Percentiles rank a stretch among this genome's conserved stretches.
Conservation (phyloP, 2,888 invertebrate genomes). For the Ophion ellenae region DNA sequence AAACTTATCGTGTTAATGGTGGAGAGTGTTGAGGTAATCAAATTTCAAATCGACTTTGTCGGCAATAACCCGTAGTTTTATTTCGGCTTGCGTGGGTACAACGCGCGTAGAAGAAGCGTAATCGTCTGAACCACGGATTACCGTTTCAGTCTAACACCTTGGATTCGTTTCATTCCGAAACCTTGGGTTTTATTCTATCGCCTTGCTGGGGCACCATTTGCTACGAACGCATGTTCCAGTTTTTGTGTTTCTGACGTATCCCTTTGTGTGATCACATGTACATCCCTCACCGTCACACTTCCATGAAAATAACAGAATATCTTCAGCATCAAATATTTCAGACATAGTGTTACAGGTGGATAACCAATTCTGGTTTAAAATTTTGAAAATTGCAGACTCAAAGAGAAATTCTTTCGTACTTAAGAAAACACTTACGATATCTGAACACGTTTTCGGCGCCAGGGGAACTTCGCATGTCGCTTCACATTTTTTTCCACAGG, state of each 20-base stretch:
- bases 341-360: background rate
- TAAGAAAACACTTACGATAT: constrained; percentile 34
- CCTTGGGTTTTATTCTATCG: background rate
- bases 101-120: background rate
- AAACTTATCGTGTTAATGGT: background rate
- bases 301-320: constrained; percentile 3
- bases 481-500: constrained; percentile 41
- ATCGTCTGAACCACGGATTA: too few relatives aligned
- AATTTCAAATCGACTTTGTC: background rate
- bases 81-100: background rate
- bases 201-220: background rate
- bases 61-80: background rate
- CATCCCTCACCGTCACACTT: constrained; percentile 13
- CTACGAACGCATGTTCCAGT: constrained; percentile 22
- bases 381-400: background rate
- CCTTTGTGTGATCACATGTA: constrained; percentile 28
- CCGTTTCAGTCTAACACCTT: too few relatives aligned
- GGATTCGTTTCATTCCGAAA: too few relatives aligned
- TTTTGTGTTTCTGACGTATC: constrained; percentile 30
- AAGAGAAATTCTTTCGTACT: background rate
- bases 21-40: background rate
- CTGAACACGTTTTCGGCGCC: constrained; percentile 9
- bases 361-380: background rate
- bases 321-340: background rate
- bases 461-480: constrained; percentile 28